Conservation (phyloP, 2,113 vertebrate species). For the Campylomormyrus tamandua region DNA sequence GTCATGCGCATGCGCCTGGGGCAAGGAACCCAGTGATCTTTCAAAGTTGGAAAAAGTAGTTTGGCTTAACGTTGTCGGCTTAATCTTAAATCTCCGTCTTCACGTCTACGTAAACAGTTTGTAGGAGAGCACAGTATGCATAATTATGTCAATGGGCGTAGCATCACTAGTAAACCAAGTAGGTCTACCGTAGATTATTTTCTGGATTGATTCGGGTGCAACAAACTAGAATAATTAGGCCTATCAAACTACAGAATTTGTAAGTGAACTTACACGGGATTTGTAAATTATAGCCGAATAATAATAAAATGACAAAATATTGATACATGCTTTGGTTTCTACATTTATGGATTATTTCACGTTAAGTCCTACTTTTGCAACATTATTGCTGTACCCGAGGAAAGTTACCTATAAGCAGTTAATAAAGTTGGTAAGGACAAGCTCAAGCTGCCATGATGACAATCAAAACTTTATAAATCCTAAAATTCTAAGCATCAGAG, state of each 20-base stretch:
- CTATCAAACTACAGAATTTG: background rate
- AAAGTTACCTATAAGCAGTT: background rate
- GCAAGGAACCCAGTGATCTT: background rate
- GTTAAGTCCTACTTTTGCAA: background rate
- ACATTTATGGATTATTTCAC: background rate
- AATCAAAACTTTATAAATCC: background rate
- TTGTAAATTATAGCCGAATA: background rate
- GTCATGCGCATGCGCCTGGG: slow-evolving; percentile 19
- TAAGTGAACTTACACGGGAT: background rate
- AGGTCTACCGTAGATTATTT: background rate
- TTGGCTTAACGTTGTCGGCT: background rate
- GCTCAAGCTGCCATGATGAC: background rate
- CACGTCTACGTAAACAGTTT: background rate
- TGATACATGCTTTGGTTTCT: background rate
- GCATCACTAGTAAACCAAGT: background rate
- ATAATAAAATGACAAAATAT: background rate
- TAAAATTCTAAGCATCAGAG: background rate
- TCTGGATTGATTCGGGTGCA: background rate
- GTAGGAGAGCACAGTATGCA: background rate
- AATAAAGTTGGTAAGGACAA: background rate
- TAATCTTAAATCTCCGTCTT: background rate
- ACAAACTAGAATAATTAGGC: background rate
- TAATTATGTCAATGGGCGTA: background rate
- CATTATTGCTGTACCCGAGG: background rate
- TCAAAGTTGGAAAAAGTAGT: background rate